Evolutionary conservation across 2,888 invertebrate species (phyloP).

Genomic region (Idaea dimidiata): DNA sequence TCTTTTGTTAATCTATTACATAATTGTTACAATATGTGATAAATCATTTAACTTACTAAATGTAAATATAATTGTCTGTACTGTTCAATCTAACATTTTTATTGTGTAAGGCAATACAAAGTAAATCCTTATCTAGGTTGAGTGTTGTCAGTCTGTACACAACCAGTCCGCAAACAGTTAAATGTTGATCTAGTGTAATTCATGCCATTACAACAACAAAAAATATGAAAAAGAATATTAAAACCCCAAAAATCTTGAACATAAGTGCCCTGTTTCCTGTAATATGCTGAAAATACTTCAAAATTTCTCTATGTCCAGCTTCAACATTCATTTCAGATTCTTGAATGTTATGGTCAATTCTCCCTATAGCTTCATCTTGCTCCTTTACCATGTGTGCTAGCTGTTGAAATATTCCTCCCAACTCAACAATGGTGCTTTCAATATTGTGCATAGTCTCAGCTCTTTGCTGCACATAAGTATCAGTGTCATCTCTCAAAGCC

Average conservation of each 20-base stretch:
- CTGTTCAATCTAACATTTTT: background rate
- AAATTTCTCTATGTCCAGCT: conserved; percentile 97
- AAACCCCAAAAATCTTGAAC: conserved; percentile 99
- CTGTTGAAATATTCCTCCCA: conserved; percentile 99
- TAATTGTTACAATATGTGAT: background rate
- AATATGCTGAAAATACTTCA: conserved; percentile 98
- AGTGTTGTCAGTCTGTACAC: background rate
- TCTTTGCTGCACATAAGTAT: conserved; percentile 94
- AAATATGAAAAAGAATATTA: conserved; percentile 99
- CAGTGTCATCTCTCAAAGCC: conserved; percentile 91
- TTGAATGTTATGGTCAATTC: conserved; percentile 98
- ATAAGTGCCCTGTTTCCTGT: conserved; percentile 99
- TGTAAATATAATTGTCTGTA: background rate
- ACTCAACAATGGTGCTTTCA: conserved; percentile 98
- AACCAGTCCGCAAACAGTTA: background rate
- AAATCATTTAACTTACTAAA: background rate
- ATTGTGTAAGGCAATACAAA: background rate
- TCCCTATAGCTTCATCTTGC: conserved; percentile 98
- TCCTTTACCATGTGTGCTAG: conserved; percentile 98
- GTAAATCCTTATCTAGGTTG: no score
- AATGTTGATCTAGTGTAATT: conserved; percentile 19
- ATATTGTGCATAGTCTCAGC: conserved; percentile 99
- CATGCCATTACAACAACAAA: conserved; percentile 98
- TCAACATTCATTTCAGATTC: conserved; percentile 98
- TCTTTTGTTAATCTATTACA: background rate